A percentile compares a stretch with the other conserved stretches of the same genome.
Evolutionary conservation across 2,113 vertebrate genomes (phyloP).

Genomic region (Microcebus jonahi): DNA sequence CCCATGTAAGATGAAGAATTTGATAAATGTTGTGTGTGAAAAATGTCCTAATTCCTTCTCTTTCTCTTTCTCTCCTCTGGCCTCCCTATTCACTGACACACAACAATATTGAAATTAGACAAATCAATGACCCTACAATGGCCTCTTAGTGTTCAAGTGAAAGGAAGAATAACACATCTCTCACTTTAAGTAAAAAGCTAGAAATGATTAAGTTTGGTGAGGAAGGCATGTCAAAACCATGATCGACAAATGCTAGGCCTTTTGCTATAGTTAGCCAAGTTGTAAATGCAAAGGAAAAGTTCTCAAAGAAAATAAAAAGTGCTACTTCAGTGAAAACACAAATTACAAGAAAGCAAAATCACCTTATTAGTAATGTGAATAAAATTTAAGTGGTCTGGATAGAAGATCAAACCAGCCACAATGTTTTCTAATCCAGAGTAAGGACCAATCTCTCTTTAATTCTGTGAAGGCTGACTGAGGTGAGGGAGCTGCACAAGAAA

Average conservation of each 20-base stretch:
- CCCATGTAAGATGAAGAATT: background rate
- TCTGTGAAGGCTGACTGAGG: background rate
- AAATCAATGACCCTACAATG: background rate
- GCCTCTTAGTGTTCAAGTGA: background rate
- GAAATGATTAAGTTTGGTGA: background rate
- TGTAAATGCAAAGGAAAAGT: background rate
- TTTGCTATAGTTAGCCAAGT: background rate
- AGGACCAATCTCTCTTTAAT: background rate
- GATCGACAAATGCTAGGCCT: background rate
- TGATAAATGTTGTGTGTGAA: background rate
- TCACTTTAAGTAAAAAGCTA: background rate
- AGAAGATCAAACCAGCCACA: background rate
- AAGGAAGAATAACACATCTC: background rate
- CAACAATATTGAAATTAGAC: background rate
- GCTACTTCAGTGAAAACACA: background rate
- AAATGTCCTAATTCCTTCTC: background rate
- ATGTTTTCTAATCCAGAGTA: background rate
- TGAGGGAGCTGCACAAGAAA: background rate
- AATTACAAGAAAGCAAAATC: background rate
- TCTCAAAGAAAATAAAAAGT: background rate
- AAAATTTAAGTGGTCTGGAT: background rate
- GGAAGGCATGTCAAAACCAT: background rate
- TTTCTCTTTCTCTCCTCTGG: background rate
- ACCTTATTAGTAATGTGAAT: background rate
- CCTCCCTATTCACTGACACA: background rate